Conservation (phyloP, 1,140 invertebrate species). For the Cydia fagiglandana region DNA sequence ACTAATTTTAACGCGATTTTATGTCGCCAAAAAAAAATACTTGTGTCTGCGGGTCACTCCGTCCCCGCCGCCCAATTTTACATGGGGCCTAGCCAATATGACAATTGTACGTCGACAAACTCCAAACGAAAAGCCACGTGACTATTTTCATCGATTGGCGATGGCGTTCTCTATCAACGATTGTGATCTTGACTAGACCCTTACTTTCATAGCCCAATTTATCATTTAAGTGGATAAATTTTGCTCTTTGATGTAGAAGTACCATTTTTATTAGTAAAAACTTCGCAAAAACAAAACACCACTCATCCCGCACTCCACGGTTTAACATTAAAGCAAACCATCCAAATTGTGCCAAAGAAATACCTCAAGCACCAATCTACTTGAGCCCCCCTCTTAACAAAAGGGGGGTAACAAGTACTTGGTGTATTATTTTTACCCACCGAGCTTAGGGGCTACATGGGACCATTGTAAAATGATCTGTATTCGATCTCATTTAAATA, state of each 20-base stretch:
- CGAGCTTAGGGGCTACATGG: background rate
- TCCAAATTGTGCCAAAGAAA: slow-evolving; percentile 1
- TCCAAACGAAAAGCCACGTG: too few species aligned
- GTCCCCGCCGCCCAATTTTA: too few species aligned
- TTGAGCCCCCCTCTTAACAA: slow-evolving; percentile 5
- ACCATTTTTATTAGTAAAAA: slow-evolving; percentile 1
- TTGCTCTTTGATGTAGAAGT: background rate
- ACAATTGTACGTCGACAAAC: too few species aligned
- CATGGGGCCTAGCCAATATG: too few species aligned
- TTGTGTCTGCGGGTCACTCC: too few species aligned
- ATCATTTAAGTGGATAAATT: background rate
- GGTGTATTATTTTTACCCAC: background rate
- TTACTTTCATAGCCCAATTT: background rate
- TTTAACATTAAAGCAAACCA: background rate
- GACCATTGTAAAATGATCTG: background rate
- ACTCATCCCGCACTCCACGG: background rate
- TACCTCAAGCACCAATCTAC: slow-evolving; percentile 13
- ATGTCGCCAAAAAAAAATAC: too few species aligned
- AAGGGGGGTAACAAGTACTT: background rate
- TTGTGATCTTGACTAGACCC: background rate
- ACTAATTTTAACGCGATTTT: too few species aligned
- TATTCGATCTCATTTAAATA: too few species aligned
- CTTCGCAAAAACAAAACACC: background rate
- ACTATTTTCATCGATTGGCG: too few species aligned
- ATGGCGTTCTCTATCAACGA: too few species aligned